phyloP scores from a whole-genome alignment of 1,140 invertebrate species.

The Drosophila sp. region DNA sequence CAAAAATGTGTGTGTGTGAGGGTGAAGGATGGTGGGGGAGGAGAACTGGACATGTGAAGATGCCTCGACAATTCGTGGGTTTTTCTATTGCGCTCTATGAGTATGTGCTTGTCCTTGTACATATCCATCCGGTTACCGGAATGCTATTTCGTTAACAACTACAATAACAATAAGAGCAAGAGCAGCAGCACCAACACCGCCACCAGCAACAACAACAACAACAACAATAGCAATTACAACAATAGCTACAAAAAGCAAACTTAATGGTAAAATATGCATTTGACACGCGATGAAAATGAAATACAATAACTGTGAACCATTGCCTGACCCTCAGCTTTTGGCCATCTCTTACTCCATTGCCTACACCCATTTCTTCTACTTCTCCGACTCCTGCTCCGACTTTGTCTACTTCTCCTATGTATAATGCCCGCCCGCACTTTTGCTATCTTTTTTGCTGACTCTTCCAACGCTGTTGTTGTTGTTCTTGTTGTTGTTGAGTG shows the following conservation, averaged over 20 bases:
- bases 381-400: neutral
- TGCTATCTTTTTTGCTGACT: constrained; percentile 3
- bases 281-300: constrained; percentile 70
- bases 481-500: constrained; percentile 12
- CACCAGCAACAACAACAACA: constrained; percentile 14
- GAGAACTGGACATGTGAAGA: constrained; percentile 35
- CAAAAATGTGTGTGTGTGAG: constrained; percentile 40
- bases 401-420: neutral
- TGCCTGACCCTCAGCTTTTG: constrained; percentile 7
- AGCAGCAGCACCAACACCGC: constrained; percentile 12
- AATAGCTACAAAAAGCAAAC: constrained; percentile 38
- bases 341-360: neutral
- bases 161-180: constrained; percentile 23
- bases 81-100: neutral
- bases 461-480: neutral
- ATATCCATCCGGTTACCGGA: constrained; percentile 56
- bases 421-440: neutral
- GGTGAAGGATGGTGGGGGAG: neutral
- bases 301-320: constrained; percentile 43
- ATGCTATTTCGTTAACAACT: constrained; percentile 62
- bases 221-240: constrained; percentile 8
- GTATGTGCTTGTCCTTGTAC: constrained; percentile 23
- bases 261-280: constrained; percentile 72
- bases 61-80: constrained; percentile 41
- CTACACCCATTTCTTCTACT: neutral